These are phyloP conservation scores for Atherinomorus stipes DNA, from an alignment of 2,113 vertebrate species.

Conservation along the genomic window DNA sequence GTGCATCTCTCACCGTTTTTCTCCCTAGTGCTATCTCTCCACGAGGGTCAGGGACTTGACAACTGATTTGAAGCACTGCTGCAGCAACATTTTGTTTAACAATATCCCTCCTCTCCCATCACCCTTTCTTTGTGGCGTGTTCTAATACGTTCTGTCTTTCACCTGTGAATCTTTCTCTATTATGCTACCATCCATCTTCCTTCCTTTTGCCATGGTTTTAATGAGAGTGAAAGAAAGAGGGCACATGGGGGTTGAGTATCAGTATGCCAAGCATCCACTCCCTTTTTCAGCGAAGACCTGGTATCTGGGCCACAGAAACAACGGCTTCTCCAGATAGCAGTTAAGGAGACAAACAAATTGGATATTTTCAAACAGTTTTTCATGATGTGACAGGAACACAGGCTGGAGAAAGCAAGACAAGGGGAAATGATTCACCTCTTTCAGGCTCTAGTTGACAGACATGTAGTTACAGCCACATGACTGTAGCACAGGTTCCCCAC, in stretches of 20 bases:
- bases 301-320: slow-evolving; percentile 44
- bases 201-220: slow-evolving; percentile 32
- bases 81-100: slow-evolving; percentile 47
- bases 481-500: neutral
- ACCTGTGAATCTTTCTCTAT: slow-evolving; percentile 16
- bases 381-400: slow-evolving; percentile 10
- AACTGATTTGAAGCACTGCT: slow-evolving; percentile 48
- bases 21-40: slow-evolving; percentile 40
- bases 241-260: slow-evolving; percentile 28
- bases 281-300: slow-evolving; percentile 28
- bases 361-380: slow-evolving; percentile 16
- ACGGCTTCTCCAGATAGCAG: slow-evolving; percentile 27
- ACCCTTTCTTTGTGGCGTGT: slow-evolving; percentile 2
- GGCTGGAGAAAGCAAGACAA: neutral
- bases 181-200: neutral
- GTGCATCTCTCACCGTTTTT: slow-evolving; percentile 29
- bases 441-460: neutral
- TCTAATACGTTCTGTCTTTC: slow-evolving; percentile 37
- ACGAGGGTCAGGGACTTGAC: slow-evolving; percentile 50
- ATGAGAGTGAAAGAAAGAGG: slow-evolving; percentile 28
- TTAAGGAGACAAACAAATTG: slow-evolving; percentile 1
- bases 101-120: slow-evolving; percentile 5
- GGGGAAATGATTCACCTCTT: neutral
- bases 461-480: neutral
- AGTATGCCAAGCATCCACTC: slow-evolving; percentile 44